Base-by-base conservation (phyloP, 1,140 invertebrate genomes). In the Meloidogyne chitwoodi region DNA sequence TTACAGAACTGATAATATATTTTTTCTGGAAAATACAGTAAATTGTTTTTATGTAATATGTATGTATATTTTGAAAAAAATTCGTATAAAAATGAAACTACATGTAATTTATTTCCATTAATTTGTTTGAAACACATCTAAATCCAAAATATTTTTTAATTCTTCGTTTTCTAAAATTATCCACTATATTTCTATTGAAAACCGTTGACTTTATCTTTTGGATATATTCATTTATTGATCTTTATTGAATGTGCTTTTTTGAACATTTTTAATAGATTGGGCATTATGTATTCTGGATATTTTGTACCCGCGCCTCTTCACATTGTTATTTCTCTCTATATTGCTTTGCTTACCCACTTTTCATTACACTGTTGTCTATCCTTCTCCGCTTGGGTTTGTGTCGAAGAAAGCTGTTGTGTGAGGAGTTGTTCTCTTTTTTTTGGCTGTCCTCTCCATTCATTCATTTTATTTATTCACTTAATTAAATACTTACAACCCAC, bases 401-500 rank as follows among this genome's bases (percentile, higher is more conserved):
- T 66, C 22, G 65, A 66, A 66, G 34, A 38, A 66, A 66, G 34
- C 27, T 66, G 27, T 66, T 66, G 27, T 66, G 26, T 66, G 27
- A 27, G 27, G n/a, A 19, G 19, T 14, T 38, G n/a, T 14, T 66
- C 22, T 16, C 27, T 24, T 66, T 66, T 66, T 65, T 66, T 66
- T 66, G 27, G 27, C 34, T 66, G 34, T 66, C 19, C n/a, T 16
- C 64, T 66, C 19, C 27, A n/a, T 66, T 66, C 34, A 66, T 66
- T 66, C 11, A 27, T 27, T 66, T 66, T 31, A 66, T 31, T 66
- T 66, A 31, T 38, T 66, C 27, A 66, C 65, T 66, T 31, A 66
- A 66, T 66, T 31, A 66, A 66, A 66, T 66, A 66, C 65, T 31
- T 31, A 66, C 65, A 66, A 66, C 65, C 65, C 22, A 31, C 34